Evolutionary conservation across 2,797 vertebrate species (phyloP).

Genomic region (Macropus fuliginosus): DNA sequence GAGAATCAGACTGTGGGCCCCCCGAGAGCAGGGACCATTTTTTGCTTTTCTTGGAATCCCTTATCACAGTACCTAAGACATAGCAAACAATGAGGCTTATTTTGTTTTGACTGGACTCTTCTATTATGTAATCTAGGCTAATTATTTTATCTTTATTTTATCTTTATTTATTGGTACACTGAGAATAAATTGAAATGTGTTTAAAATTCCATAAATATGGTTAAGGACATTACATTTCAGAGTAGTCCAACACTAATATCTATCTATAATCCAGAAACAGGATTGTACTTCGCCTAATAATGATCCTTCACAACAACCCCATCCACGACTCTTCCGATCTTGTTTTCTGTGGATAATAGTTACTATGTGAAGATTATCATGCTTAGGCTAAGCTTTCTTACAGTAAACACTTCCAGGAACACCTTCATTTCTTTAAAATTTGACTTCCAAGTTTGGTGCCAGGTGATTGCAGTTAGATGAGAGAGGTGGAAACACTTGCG

Average conservation of each 20-base stretch:
- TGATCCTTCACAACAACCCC: not conserved
- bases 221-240: not conserved
- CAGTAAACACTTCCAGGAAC: not conserved
- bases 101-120: not conserved
- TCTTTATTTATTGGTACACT: not conserved
- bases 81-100: not conserved
- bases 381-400: not conserved
- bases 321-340: not conserved
- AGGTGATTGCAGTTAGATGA: not conserved
- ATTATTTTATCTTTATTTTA: not conserved
- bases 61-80: not conserved
- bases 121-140: not conserved
- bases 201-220: not conserved
- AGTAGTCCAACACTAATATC: not conserved
- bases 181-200: not conserved
- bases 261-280: not conserved
- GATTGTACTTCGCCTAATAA: not conserved
- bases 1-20: not conserved
- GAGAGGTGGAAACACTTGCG: accelerated
- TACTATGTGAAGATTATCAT: not conserved
- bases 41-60: not conserved
- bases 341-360: not conserved
- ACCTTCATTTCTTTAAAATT: not conserved
- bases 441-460: not conserved
- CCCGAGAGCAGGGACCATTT: not conserved